These are phyloP conservation scores for Brachypalpus laphriformis DNA, from an alignment of 2,888 invertebrate species.

Conservation along the genomic window DNA sequence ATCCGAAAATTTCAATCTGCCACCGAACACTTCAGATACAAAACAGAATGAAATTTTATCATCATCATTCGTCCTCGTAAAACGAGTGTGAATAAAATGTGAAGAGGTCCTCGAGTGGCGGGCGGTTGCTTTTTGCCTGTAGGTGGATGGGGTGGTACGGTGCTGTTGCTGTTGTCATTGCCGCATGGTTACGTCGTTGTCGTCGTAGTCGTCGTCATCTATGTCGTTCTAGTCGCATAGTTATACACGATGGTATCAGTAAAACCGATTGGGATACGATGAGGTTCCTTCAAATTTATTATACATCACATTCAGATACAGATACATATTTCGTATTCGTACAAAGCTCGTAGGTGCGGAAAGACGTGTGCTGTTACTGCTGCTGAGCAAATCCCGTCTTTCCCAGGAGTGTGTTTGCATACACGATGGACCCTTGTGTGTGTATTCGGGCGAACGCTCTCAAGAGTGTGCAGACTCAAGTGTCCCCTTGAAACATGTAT, in stretches of 20 bases:
- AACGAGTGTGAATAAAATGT: slow-evolving; percentile 63
- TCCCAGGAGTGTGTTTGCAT: slow-evolving; percentile 47
- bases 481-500: slow-evolving; percentile 70
- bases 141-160: not conserved
- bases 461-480: slow-evolving; percentile 53
- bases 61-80: slow-evolving; percentile 65
- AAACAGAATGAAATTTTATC: slow-evolving; percentile 71
- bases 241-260: slow-evolving; percentile 58
- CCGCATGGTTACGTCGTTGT: slow-evolving; percentile 28
- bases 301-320: slow-evolving; percentile 67
- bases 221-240: slow-evolving; percentile 18
- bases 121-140: not conserved
- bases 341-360: slow-evolving; percentile 1
- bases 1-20: slow-evolving; percentile 73
- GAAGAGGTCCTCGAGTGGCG: slow-evolving; percentile 42
- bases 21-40: slow-evolving; percentile 66
- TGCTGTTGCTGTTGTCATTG: slow-evolving; percentile 17
- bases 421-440: slow-evolving; percentile 57
- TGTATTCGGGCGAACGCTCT: slow-evolving; percentile 65
- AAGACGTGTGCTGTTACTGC: slow-evolving; percentile 10
- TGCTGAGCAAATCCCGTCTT: slow-evolving; percentile 18
- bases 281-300: slow-evolving; percentile 70
- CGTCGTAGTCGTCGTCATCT: not conserved
- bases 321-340: slow-evolving; percentile 19
- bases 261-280: slow-evolving; percentile 66